Base-by-base conservation (phyloP, 2,888 invertebrate genomes). In the Ectemnius cavifrons region DNA sequence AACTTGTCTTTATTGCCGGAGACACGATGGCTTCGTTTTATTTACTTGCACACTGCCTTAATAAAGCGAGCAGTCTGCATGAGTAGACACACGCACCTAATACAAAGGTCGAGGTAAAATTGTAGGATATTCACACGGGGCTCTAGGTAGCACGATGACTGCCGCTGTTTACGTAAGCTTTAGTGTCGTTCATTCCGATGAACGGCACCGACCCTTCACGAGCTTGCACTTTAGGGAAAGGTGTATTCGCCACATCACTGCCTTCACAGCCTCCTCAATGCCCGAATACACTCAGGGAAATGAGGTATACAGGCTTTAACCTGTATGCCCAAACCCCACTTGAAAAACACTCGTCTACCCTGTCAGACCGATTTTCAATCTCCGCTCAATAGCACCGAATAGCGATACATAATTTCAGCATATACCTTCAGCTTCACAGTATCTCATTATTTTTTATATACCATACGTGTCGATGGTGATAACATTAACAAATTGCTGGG, bases 41-140 rank as follows among this genome's bases (percentile, higher is more conserved):
- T 76, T 76, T 73, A 63, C 70, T 71, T 58, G 66, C 56, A 59
- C 61, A 27, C 56, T 18, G 20, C 8, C 46, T 65, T 71, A 77
- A 73, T 47, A 59, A 8, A 28, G 37, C 23, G 46, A 67, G 61
- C 61, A 69, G 72, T 67, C 75, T 52, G 4, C 52, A 13, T 52
- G 37, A 6, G 56, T 63, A 59, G 58, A 63, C 75, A 75, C 63
- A 49, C 16, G 37, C 60, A 16, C 60, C 23, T 57, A 27, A 67
- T 69, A 63, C n/a, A 78, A 67, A 77, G 23, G 27, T 13, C 8
- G 27, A 4, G 4, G 52, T 8, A 6, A 37, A 11, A 6, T 6
- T 11, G 37, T 6, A 1, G 37, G 37, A 6, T 37, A 6, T 37
- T 37, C 37, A 37, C 11, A 11, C 37, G 37, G 8, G 37, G 37